phyloP scores from a whole-genome alignment of 2,113 vertebrate genomes.

The Oryzias curvinotus region DNA sequence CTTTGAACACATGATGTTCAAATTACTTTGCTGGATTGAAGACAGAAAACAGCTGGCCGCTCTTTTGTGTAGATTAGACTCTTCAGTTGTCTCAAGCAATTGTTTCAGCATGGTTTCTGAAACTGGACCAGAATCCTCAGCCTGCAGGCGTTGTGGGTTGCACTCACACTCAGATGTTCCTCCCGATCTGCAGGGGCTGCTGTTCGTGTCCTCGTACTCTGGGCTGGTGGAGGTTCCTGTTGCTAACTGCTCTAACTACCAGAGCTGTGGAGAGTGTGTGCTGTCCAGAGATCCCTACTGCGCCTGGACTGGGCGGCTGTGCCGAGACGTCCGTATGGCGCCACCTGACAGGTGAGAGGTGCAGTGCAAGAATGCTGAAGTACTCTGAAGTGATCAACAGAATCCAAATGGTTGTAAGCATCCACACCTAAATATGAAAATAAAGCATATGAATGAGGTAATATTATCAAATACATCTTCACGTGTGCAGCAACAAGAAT shows the following conservation, averaged over 20 bases:
- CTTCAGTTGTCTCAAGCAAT: conserved; percentile 38
- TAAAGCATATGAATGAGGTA: too few relatives aligned
- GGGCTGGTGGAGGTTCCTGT: conserved; percentile 85
- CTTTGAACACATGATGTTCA: conserved; percentile 9
- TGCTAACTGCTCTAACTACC: conserved; percentile 89
- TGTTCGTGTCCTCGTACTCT: conserved; percentile 83
- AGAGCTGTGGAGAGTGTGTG: conserved; percentile 89
- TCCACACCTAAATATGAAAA: too few relatives aligned
- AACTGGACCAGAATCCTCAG: conserved; percentile 21
- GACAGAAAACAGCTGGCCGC: conserved; percentile 34
- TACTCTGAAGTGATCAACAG: too few relatives aligned
- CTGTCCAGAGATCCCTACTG: conserved; percentile 92
- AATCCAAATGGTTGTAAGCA: too few relatives aligned
- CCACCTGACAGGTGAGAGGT: conserved; percentile 71
- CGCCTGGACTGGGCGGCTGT: conserved; percentile 82
- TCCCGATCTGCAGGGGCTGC: conserved; percentile 75
- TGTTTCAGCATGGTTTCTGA: conserved; percentile 19
- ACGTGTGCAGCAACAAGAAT: too few relatives aligned
- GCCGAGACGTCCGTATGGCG: conserved; percentile 71
- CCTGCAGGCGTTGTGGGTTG: not conserved
- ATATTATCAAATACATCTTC: too few relatives aligned
- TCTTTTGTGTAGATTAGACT: conserved; percentile 25
- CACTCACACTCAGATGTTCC: not conserved
- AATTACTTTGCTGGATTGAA: conserved; percentile 28
- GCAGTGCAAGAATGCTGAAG: not conserved